These are phyloP conservation scores for Alouatta palliata DNA, from an alignment of 2,113 vertebrate species.

Conservation along the genomic window DNA sequence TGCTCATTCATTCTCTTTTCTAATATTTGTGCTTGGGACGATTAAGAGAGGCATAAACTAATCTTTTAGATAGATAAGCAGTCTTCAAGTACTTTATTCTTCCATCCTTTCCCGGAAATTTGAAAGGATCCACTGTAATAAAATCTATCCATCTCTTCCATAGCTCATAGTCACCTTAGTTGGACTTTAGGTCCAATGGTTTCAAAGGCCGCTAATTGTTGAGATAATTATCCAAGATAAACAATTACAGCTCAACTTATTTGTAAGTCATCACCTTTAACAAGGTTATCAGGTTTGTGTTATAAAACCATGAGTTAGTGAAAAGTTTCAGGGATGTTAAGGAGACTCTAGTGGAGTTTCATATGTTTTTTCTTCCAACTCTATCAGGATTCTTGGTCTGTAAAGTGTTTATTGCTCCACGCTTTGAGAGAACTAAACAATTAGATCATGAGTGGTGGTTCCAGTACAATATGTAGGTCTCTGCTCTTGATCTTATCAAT, in stretches of 20 bases:
- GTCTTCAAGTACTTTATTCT: background rate
- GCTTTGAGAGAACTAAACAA: background rate
- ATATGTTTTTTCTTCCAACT: background rate
- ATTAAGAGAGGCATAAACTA: background rate
- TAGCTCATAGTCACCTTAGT: slow-evolving; percentile 23
- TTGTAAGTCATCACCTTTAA: background rate
- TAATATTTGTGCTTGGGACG: background rate
- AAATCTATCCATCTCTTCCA: slow-evolving; percentile 16
- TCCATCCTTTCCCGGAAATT: slow-evolving; percentile 20
- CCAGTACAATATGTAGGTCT: background rate
- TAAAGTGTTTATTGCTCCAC: background rate
- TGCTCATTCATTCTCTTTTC: background rate
- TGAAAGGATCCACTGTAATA: slow-evolving; percentile 34
- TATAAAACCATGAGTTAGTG: background rate
- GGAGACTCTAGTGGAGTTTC: background rate
- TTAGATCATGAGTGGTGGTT: background rate
- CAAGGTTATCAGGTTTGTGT: background rate
- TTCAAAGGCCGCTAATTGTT: slow-evolving; percentile 19
- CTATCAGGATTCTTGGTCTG: background rate
- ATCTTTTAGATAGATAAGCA: slow-evolving; percentile 14
- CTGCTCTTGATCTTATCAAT: background rate
- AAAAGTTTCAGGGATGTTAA: slow-evolving; percentile 25
- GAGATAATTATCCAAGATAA: slow-evolving; percentile 32
- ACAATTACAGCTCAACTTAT: background rate
- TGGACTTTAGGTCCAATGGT: background rate